Evolutionary conservation across 2,113 vertebrate species (phyloP).

Genomic region (Kryptolebias marmoratus): DNA sequence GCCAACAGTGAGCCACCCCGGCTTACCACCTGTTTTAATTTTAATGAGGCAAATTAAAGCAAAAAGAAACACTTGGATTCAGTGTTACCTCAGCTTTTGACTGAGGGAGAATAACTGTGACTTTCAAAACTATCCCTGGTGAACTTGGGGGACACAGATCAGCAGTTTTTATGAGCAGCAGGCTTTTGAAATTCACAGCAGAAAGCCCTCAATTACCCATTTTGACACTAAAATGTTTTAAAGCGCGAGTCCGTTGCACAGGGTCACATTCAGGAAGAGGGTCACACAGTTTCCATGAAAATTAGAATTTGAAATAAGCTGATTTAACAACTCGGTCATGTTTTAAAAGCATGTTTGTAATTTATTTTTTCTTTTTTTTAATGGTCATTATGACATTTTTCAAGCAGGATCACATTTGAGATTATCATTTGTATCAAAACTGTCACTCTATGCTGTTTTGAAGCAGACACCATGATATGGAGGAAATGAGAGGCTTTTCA

Average conservation of each 20-base stretch:
- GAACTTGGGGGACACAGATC: constrained; percentile 61
- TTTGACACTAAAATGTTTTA: constrained; percentile 39
- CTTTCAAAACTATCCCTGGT: constrained; percentile 54
- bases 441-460: constrained; percentile 71
- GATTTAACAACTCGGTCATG: background rate
- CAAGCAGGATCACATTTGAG: constrained; percentile 16
- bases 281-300: constrained; percentile 1
- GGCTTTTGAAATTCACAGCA: constrained; percentile 61
- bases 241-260: constrained; percentile 11
- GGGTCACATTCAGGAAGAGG: constrained; percentile 24
- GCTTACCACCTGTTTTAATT: constrained; percentile 6
- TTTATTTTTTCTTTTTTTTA: background rate
- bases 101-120: constrained; percentile 64
- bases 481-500: constrained; percentile 80
- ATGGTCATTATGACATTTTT: constrained; percentile 11
- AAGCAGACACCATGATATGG: constrained; percentile 71
- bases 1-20: constrained; percentile 10
- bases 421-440: constrained; percentile 38
- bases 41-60: constrained; percentile 25
- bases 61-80: constrained; percentile 20
- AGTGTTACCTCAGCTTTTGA: constrained; percentile 43
- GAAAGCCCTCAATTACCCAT: constrained; percentile 46
- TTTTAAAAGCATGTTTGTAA: background rate
- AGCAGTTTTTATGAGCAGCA: constrained; percentile 58
- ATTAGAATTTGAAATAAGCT: background rate